Evolutionary conservation across 2,888 invertebrate genomes (phyloP).

Genomic region (Boloria selene): DNA sequence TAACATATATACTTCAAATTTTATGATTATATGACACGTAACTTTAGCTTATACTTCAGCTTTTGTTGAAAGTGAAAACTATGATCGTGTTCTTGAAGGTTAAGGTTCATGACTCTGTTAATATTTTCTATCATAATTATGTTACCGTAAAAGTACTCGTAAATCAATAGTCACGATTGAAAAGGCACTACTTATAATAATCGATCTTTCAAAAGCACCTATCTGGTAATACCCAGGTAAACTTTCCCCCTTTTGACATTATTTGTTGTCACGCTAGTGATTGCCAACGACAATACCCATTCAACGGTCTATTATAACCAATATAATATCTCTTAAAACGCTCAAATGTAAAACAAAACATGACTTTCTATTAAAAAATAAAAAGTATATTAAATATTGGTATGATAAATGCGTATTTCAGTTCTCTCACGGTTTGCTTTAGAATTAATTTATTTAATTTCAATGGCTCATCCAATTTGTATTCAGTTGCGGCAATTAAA

Average conservation of each 20-base stretch:
- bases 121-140: conserved; percentile 25
- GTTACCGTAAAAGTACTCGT: conserved; percentile 30
- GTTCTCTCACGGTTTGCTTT: neutral
- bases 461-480: neutral
- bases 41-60: conserved; percentile 12
- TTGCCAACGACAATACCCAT: conserved; percentile 8
- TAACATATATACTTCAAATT: neutral
- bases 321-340: conserved; percentile 11
- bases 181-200: conserved; percentile 38
- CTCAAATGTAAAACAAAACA: conserved; percentile 9
- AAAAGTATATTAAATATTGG: neutral
- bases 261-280: conserved; percentile 21
- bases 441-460: neutral
- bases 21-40: neutral
- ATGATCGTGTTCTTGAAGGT: conserved; percentile 19
- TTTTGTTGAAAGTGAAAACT: conserved; percentile 18
- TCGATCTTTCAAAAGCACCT: conserved; percentile 37
- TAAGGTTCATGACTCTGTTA: conserved; percentile 31
- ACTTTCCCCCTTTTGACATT: conserved; percentile 59
- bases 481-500: no score
- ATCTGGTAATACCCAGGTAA: conserved; percentile 53
- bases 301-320: conserved; percentile 5
- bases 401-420: neutral
- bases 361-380: conserved; percentile 9
- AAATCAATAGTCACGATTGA: conserved; percentile 38